Conservation (phyloP, 2,797 vertebrate species). For the Dallia pectoralis region DNA sequence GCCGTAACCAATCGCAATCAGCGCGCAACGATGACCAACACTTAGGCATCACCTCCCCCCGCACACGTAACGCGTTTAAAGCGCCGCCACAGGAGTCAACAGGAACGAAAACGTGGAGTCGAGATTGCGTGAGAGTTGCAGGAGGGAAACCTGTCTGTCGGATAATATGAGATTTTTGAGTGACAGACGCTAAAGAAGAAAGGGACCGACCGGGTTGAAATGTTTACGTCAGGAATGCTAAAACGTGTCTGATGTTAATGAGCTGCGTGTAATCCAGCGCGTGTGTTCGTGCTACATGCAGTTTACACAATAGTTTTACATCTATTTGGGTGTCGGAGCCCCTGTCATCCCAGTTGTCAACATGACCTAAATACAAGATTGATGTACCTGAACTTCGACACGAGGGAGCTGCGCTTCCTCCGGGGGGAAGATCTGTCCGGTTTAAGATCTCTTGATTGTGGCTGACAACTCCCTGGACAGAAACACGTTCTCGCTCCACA, state of each 20-base stretch:
- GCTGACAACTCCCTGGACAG: too few relatives aligned
- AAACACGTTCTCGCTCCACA: too few relatives aligned
- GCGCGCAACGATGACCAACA: conserved; percentile 76
- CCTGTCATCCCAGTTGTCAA: background rate
- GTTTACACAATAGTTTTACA: background rate
- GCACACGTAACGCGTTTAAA: conserved; percentile 14
- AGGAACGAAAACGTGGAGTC: background rate
- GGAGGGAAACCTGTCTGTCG: conserved; percentile 33
- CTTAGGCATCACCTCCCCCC: conserved; percentile 45
- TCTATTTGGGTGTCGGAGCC: background rate
- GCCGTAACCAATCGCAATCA: conserved; percentile 79
- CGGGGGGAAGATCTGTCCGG: too few relatives aligned
- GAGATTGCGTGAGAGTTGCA: conserved; percentile 48
- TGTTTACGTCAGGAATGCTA: background rate
- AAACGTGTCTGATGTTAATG: background rate
- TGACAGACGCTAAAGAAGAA: background rate
- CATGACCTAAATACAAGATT: background rate
- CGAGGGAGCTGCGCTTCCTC: too few relatives aligned
- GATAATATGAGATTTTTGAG: background rate
- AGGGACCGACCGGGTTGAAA: background rate
- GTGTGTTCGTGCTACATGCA: background rate
- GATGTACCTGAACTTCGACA: background rate
- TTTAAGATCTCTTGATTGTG: too few relatives aligned
- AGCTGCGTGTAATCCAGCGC: background rate
- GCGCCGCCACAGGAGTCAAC: background rate